phyloP scores from a whole-genome alignment of 2,113 vertebrate species.

The Grantiella picta region DNA sequence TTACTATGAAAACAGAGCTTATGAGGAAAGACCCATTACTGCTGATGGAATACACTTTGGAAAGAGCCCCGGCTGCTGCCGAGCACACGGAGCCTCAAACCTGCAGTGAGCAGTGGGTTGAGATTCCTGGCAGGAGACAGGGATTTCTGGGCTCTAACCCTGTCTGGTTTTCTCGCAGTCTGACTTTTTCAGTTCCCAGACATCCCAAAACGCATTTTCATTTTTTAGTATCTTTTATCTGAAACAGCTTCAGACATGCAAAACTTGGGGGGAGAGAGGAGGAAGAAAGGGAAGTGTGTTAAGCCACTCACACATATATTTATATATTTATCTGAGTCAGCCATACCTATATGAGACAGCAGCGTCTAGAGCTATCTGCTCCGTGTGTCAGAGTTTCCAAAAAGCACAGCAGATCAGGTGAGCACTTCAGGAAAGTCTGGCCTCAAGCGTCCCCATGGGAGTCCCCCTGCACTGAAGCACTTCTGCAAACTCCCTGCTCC shows the following conservation, averaged over 20 bases:
- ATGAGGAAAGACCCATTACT: slow-evolving; percentile 55
- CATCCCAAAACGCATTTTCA: slow-evolving; percentile 49
- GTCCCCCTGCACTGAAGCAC: neutral
- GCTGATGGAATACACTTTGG: slow-evolving; percentile 46
- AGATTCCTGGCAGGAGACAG: slow-evolving; percentile 39
- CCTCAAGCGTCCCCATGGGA: neutral
- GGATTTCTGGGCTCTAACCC: slow-evolving; percentile 31
- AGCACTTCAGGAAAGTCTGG: slow-evolving; percentile 44
- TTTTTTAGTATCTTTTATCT: slow-evolving; percentile 50
- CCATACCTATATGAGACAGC: slow-evolving; percentile 28
- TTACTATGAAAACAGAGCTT: slow-evolving; percentile 57
- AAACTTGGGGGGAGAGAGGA: neutral
- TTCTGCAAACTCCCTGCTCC: neutral
- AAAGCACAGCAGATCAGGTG: neutral
- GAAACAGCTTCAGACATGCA: slow-evolving; percentile 59
- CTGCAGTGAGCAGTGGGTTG: neutral
- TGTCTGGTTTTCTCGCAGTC: slow-evolving; percentile 46
- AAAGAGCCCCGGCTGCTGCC: neutral
- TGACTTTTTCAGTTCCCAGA: slow-evolving; percentile 35
- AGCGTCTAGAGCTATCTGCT: neutral
- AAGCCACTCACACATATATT: neutral
- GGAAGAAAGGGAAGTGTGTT: slow-evolving; percentile 21
- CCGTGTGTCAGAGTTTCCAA: slow-evolving; percentile 37
- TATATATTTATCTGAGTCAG: slow-evolving; percentile 47
- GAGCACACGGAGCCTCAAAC: neutral